phyloP scores from a whole-genome alignment of 2,888 invertebrate species.

The Lepidonotus clava region DNA sequence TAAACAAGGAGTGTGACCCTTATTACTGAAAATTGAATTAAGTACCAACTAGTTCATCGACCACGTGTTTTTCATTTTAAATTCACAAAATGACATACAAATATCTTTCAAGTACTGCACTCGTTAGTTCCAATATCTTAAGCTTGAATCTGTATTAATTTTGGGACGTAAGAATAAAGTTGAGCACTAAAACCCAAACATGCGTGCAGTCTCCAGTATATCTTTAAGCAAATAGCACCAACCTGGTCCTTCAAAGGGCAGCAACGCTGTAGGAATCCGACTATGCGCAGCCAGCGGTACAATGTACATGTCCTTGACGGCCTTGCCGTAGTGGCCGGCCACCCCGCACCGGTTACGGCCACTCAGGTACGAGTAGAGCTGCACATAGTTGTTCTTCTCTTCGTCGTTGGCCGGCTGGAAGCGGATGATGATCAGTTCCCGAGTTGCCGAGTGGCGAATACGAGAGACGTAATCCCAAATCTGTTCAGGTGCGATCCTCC shows the following conservation, averaged over 20 bases:
- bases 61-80: too few relatives aligned
- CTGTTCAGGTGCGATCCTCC: constrained; percentile 93
- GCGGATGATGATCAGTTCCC: constrained; percentile 90
- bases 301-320: constrained; percentile 96
- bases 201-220: background rate
- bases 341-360: constrained; percentile 88
- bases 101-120: too few relatives aligned
- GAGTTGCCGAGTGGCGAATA: constrained; percentile 81
- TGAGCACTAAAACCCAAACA: too few relatives aligned
- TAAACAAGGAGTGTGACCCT: too few relatives aligned
- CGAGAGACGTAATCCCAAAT: constrained; percentile 96
- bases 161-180: too few relatives aligned
- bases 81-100: too few relatives aligned
- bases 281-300: constrained; percentile 89
- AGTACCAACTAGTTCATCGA: too few relatives aligned
- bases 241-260: constrained; percentile 86
- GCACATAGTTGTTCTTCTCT: constrained; percentile 88
- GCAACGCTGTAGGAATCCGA: constrained; percentile 84
- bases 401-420: constrained; percentile 90
- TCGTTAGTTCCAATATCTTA: too few relatives aligned
- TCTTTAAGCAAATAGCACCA: constrained; percentile 5
- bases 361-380: constrained; percentile 93
- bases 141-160: too few relatives aligned
- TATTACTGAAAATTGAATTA: too few relatives aligned
- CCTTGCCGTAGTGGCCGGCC: constrained; percentile 88